Evolutionary conservation across 2,797 vertebrate species (phyloP).

Genomic region (Silurus lanzhouensis): DNA sequence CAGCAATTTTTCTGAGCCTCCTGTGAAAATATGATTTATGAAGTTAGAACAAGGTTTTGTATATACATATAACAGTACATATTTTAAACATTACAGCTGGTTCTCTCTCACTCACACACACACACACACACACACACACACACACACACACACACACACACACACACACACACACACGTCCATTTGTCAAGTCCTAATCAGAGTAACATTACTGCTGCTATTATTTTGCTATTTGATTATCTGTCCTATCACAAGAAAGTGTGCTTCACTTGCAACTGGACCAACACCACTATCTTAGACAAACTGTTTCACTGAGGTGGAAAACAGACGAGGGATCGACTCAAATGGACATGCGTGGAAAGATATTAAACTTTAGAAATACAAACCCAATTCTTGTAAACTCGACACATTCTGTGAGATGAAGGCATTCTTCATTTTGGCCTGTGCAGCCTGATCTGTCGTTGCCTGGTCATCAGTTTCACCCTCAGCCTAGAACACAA

Average conservation of each 20-base stretch:
- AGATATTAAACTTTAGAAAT: conserved; percentile 46
- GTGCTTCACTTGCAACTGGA: not conserved
- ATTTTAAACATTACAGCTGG: not conserved
- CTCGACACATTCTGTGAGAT: conserved; percentile 97
- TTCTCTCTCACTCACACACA: not conserved
- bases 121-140: no score
- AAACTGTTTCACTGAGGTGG: not conserved
- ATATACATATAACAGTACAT: not conserved
- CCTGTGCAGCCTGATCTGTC: conserved; percentile 86
- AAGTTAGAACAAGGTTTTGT: not conserved
- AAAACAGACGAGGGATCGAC: not conserved
- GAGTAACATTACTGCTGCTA: not conserved
- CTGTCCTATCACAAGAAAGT: not conserved
- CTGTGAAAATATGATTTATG: conserved; percentile 65
- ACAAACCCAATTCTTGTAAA: conserved; percentile 96
- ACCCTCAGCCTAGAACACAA: conserved; percentile 80
- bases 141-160: no score
- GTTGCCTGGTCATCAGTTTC: conserved; percentile 86
- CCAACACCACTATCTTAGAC: not conserved
- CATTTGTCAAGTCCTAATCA: not conserved
- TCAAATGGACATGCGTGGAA: not conserved
- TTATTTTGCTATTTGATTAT: not conserved
- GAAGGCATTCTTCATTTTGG: conserved; percentile 96
- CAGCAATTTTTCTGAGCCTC: conserved; percentile 95
- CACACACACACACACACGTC: not conserved